phyloP scores from a whole-genome alignment of 2,797 vertebrate species.

The Mallotus villosus region DNA sequence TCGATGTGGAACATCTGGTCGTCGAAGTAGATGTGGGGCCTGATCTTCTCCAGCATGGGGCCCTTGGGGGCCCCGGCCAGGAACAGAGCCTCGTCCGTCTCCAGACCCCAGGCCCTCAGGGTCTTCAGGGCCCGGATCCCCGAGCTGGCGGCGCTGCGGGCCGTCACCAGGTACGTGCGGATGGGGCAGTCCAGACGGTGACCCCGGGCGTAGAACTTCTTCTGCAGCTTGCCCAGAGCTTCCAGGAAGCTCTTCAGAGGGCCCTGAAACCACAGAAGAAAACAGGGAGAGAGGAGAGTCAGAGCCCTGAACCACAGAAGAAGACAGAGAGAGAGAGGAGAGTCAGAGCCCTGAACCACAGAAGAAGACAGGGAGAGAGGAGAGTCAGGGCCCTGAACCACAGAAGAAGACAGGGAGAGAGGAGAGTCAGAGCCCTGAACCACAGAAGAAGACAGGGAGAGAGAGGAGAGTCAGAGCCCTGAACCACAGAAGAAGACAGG shows the following conservation, averaged over 20 bases:
- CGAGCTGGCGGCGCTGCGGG: slow-evolving; percentile 93
- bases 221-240: slow-evolving; percentile 90
- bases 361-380: not conserved
- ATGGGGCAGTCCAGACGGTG: slow-evolving; percentile 93
- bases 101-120: slow-evolving; percentile 93
- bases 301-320: slow-evolving; percentile 43
- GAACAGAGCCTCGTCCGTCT: slow-evolving; percentile 94
- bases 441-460: not conserved
- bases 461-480: slow-evolving; percentile 40
- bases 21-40: slow-evolving; percentile 96
- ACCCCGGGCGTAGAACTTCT: slow-evolving; percentile 95
- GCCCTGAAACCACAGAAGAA: slow-evolving; percentile 72
- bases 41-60: slow-evolving; percentile 92
- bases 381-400: slow-evolving; percentile 43
- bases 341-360: slow-evolving; percentile 43
- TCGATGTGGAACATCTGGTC: slow-evolving; percentile 99
- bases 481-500: slow-evolving; percentile 6
- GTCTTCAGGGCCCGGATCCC: slow-evolving; percentile 96
- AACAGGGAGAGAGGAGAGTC: not conserved
- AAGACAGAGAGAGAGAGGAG: not conserved
- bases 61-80: slow-evolving; percentile 94
- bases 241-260: slow-evolving; percentile 95
- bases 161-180: slow-evolving; percentile 93
- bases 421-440: slow-evolving; percentile 42
- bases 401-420: not conserved